These are phyloP conservation scores for Darevskia nairensis DNA, from an alignment of 2,797 vertebrate genomes.

Conservation along the genomic window DNA sequence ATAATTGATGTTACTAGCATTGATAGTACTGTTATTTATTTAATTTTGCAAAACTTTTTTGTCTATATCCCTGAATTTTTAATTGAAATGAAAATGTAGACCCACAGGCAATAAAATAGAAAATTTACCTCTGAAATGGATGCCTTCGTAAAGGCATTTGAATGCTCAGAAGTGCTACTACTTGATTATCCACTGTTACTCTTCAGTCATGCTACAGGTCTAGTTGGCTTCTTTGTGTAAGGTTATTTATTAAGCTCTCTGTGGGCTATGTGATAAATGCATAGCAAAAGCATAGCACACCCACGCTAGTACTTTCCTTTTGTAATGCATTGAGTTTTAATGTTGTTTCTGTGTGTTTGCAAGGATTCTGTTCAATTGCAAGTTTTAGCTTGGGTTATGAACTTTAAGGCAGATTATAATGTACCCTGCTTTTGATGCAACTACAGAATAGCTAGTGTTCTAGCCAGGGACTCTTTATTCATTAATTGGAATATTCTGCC, in stretches of 20 bases:
- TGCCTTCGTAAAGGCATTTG: not conserved
- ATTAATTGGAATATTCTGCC: constrained; percentile 50
- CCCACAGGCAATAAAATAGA: not conserved
- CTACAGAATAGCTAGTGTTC: constrained; percentile 36
- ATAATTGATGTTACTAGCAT: not conserved
- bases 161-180: not conserved
- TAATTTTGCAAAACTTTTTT: not conserved
- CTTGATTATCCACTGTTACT: not conserved
- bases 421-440: constrained; percentile 50
- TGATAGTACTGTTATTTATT: not conserved
- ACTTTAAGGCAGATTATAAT: constrained; percentile 34
- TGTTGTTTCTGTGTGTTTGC: constrained; percentile 59
- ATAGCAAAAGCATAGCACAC: constrained; percentile 36
- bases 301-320: constrained; percentile 57
- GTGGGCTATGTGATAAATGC: constrained; percentile 46
- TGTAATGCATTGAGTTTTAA: constrained; percentile 63
- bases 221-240: not conserved
- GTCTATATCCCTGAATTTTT: not conserved
- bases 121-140: not conserved
- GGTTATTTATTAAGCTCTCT: constrained; percentile 35
- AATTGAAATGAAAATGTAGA: not conserved
- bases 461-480: constrained; percentile 50
- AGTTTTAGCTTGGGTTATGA: constrained; percentile 61
- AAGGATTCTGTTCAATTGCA: constrained; percentile 64
- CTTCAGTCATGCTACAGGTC: not conserved